A percentile compares a stretch with the other conserved stretches of the same genome.
phyloP scores from a whole-genome alignment of 2,113 vertebrate genomes.

The Hippotragus niger region DNA sequence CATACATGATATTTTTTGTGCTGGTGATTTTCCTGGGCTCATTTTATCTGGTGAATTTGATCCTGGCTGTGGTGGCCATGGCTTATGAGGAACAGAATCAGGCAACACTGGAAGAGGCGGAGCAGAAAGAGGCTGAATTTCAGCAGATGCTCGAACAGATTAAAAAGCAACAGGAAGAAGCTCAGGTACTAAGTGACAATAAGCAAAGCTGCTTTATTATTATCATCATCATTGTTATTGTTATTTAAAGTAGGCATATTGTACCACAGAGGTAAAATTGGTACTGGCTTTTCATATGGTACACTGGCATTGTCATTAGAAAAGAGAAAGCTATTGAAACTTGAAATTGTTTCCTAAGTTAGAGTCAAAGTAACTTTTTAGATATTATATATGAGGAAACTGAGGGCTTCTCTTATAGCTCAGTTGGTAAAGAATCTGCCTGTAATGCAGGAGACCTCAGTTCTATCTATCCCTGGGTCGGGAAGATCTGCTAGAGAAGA shows the following conservation, averaged over 20 bases:
- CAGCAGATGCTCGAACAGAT: conserved; percentile 93
- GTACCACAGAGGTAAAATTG: background rate
- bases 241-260: background rate
- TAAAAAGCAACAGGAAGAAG: conserved; percentile 91
- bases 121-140: conserved; percentile 95
- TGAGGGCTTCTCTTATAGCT: background rate
- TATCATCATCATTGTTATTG: background rate
- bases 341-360: background rate
- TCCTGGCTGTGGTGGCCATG: conserved; percentile 96
- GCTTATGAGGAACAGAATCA: conserved; percentile 96
- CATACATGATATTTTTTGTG: conserved; percentile 97
- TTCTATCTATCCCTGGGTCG: background rate
- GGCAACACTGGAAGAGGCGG: conserved; percentile 90
- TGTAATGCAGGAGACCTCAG: background rate
- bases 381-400: background rate
- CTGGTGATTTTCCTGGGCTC: conserved; percentile 97
- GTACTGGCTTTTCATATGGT: background rate
- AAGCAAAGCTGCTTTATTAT: background rate
- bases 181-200: conserved; percentile 83
- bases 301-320: background rate
- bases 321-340: background rate
- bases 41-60: conserved; percentile 95
- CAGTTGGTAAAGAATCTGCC: background rate
- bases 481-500: background rate
- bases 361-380: background rate